Evolutionary conservation across 2,888 invertebrate species (phyloP).

Genomic region (Epistrophella euchroma): DNA sequence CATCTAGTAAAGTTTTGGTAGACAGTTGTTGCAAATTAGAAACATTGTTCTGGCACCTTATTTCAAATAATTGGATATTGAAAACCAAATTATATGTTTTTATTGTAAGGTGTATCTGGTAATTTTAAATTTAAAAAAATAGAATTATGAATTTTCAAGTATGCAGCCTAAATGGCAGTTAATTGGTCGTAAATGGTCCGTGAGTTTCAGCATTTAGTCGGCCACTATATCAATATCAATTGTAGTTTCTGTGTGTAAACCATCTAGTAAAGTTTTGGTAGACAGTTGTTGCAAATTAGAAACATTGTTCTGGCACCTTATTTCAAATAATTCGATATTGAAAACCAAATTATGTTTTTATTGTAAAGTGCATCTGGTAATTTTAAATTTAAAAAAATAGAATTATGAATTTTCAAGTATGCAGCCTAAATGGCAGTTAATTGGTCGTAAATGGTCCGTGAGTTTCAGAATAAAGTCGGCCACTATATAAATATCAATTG

Average conservation of each 20-base stretch:
- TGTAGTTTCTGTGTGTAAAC: slow-evolving; percentile 52
- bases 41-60: slow-evolving; percentile 21
- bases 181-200: too few species aligned
- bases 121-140: too few species aligned
- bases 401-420: too few species aligned
- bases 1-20: slow-evolving; percentile 37
- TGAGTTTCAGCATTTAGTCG: too few species aligned
- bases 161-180: too few species aligned
- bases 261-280: slow-evolving; percentile 34
- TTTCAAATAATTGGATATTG: background rate
- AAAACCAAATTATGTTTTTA: background rate
- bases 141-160: too few species aligned
- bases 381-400: too few species aligned
- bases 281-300: slow-evolving; percentile 56
- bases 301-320: slow-evolving; percentile 23
- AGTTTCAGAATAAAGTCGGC: too few species aligned
- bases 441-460: too few species aligned
- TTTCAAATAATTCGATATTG: background rate
- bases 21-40: slow-evolving; percentile 57
- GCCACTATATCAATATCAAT: too few species aligned
- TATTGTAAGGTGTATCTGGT: background rate
- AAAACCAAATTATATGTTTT: background rate
- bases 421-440: too few species aligned
- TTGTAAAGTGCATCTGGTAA: background rate
- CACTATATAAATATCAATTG: too few species aligned